Base-by-base conservation (phyloP, 2,888 invertebrate genomes). In the Trissoscelio sp. region DNA sequence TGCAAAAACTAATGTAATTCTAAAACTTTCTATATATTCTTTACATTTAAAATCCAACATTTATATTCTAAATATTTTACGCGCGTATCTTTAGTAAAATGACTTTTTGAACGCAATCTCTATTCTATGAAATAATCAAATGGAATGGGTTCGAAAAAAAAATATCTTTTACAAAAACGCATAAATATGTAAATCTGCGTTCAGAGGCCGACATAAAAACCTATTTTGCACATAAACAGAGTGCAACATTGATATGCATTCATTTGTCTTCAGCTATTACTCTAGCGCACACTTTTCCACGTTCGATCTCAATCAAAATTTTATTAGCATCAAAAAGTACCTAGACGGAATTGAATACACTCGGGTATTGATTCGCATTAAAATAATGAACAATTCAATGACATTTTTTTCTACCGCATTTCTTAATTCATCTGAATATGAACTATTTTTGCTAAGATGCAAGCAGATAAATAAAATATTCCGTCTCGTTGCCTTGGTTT, bases 221-320 rank as follows among this genome's bases (percentile, higher is more conserved):
- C 37, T 67, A 51, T 42, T 67, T 67, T 55, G 53, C 67, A 67
- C 53, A 53, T 67, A 67, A 67, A 67, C 31, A 53, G 39, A 22
- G 0, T 31, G 39, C 62, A 12, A 46, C 31, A 44, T 42, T 20
- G 44, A 42, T 42, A 60, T 42, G 48, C 46, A 48, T 44, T 60
- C 48, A 64, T 64, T 64, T 48, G 34, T 64, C 48, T 46, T 64
- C 34, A n/a, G 16, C 34, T 31, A 64, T 64, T 64, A 60, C 48
- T 64, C 12, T 4, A 14, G 20, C 31, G 34, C n/a, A 18, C 12
- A n/a, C n/a, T 64, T 31, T 31, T 64, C 20, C 46, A 24, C 44
- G 28, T 44, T 42, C 60, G 9, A 31, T 46, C 34, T 46, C 62
- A 48, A 64, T 64, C 48, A 46, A 20, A 64, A 34, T 48, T 64